phyloP scores from a whole-genome alignment of 2,888 invertebrate species.

The Chloromyia formosa region DNA sequence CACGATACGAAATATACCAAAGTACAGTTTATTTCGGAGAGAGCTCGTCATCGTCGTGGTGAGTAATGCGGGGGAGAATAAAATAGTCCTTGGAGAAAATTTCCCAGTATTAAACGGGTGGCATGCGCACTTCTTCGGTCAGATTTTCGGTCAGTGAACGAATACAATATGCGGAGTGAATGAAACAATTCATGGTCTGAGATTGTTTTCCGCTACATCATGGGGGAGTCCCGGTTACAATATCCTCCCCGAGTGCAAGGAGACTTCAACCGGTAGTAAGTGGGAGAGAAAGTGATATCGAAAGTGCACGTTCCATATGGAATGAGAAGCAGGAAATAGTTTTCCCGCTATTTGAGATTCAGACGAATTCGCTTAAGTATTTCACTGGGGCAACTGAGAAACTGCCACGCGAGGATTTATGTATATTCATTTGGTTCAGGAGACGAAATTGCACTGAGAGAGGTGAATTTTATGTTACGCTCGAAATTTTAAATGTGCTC shows the following conservation, averaged over 20 bases:
- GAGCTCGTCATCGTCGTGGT: background rate
- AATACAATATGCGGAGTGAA: background rate
- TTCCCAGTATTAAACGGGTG: background rate
- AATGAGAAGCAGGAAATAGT: slow-evolving; percentile 2
- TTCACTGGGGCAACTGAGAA: background rate
- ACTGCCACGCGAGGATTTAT: background rate
- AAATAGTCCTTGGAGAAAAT: slow-evolving; percentile 18
- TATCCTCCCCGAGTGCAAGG: background rate
- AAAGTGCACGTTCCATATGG: slow-evolving; percentile 24
- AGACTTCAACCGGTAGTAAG: background rate
- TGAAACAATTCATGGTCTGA: background rate
- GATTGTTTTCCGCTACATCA: background rate
- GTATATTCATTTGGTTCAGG: background rate
- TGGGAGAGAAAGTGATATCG: slow-evolving; percentile 35
- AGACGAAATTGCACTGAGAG: background rate
- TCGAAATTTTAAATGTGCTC: background rate
- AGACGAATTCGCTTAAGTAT: background rate
- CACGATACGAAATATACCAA: background rate
- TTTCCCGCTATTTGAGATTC: slow-evolving; percentile 33
- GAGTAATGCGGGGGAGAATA: background rate
- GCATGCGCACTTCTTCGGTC: background rate
- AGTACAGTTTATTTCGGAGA: background rate
- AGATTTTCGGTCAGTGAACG: background rate
- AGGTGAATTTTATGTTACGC: background rate
- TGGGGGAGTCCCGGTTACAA: background rate